These are phyloP conservation scores for Nylanderia fulva DNA, from an alignment of 1,140 invertebrate species.

Conservation along the genomic window DNA sequence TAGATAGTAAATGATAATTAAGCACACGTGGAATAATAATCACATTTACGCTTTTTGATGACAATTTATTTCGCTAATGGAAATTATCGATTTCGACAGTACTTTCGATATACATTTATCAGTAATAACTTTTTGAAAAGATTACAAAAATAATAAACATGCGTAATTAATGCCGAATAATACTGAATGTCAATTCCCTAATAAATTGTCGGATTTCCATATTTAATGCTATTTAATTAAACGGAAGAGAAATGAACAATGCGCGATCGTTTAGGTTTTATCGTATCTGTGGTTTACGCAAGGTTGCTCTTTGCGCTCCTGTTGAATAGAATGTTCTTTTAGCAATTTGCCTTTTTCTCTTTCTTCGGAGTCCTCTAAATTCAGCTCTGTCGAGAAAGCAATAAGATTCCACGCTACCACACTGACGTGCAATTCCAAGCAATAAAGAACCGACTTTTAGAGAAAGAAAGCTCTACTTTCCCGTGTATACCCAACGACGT, in stretches of 20 bases:
- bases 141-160: constrained; percentile 20
- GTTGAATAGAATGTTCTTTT: constrained; percentile 54
- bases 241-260: neutral
- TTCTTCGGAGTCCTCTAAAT: constrained; percentile 39
- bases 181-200: constrained; percentile 1
- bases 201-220: constrained; percentile 13
- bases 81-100: neutral
- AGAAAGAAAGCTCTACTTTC: constrained; percentile 24
- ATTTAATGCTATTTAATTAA: constrained; percentile 34
- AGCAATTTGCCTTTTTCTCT: constrained; percentile 29
- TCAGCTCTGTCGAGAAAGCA: constrained; percentile 44
- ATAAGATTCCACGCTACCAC: constrained; percentile 49
- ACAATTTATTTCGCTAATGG: constrained; percentile 17
- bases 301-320: neutral
- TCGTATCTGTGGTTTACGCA: constrained; percentile 9
- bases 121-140: constrained; percentile 29
- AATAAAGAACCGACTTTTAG: constrained; percentile 48
- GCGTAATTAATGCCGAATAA: constrained; percentile 21
- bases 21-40: constrained; percentile 4
- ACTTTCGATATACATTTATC: neutral
- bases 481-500: neutral
- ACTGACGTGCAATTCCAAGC: constrained; percentile 30
- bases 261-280: constrained; percentile 3
- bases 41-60: constrained; percentile 15
- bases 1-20: constrained; percentile 24